phyloP scores from a whole-genome alignment of 2,113 vertebrate species.

The Phalacrocorax brasilianus region DNA sequence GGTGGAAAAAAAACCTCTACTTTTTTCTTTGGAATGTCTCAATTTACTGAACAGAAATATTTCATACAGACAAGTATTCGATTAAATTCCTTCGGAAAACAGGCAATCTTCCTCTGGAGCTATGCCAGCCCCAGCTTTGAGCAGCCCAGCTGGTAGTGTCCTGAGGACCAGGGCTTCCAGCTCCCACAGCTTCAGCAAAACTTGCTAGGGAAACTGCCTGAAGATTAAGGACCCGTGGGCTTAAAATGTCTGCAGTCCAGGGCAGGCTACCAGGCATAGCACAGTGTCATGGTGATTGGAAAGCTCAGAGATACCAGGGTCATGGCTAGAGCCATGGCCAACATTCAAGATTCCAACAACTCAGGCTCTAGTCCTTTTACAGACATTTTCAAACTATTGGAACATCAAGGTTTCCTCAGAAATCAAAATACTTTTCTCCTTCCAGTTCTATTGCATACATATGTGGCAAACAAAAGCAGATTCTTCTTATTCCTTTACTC shows the following conservation, averaged over 20 bases:
- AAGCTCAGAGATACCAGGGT: neutral
- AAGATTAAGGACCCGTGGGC: neutral
- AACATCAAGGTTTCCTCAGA: neutral
- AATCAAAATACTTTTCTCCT: slow-evolving; percentile 23
- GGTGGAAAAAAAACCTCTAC: neutral
- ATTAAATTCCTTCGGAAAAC: slow-evolving; percentile 40
- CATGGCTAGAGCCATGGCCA: neutral
- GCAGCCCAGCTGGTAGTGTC: slow-evolving; percentile 31
- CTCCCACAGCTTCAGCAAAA: neutral
- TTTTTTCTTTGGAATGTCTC: slow-evolving; percentile 14
- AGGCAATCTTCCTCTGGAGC: slow-evolving; percentile 6
- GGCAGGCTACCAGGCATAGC: neutral
- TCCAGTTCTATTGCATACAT: slow-evolving; percentile 21
- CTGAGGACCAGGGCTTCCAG: neutral
- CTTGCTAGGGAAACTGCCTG: neutral
- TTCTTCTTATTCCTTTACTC: neutral
- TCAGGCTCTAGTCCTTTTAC: neutral
- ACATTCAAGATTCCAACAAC: neutral
- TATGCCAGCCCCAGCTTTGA: neutral
- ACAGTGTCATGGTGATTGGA: neutral
- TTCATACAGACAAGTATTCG: slow-evolving; percentile 24
- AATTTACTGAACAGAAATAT: slow-evolving; percentile 26
- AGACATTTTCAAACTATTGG: neutral
- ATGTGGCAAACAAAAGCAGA: slow-evolving; percentile 35
- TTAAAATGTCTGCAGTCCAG: neutral